phyloP scores from a whole-genome alignment of 1,140 invertebrate genomes.

The Propsilocerus akamusi region DNA sequence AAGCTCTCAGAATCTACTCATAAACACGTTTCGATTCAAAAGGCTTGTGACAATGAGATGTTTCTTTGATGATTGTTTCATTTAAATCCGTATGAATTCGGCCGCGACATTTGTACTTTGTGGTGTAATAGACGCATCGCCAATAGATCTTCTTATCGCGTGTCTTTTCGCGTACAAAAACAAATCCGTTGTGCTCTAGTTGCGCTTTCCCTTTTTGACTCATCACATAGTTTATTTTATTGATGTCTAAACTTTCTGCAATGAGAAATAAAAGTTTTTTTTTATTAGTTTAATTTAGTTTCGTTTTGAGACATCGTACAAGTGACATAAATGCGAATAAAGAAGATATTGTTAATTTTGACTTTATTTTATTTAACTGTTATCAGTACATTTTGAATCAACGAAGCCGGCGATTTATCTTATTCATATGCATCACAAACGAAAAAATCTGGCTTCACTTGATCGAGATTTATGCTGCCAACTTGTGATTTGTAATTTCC shows the following conservation, averaged over 20 bases:
- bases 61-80: conserved; percentile 13
- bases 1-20: background rate
- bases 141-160: conserved; percentile 12
- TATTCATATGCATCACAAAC: background rate
- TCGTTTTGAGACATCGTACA: background rate
- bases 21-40: background rate
- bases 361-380: no score
- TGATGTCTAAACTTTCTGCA: background rate
- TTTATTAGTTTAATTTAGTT: background rate
- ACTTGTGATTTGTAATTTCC: conserved; percentile 16
- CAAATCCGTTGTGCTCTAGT: conserved; percentile 12
- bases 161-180: conserved; percentile 18
- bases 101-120: conserved; percentile 15
- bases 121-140: conserved; percentile 20
- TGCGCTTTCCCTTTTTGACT: conserved; percentile 19
- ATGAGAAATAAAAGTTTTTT: background rate
- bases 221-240: conserved; percentile 11
- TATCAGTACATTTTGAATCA: no score
- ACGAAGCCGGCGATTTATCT: no score
- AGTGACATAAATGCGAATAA: no score
- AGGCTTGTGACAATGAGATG: conserved; percentile 15
- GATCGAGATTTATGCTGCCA: background rate
- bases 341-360: no score
- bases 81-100: conserved; percentile 14
- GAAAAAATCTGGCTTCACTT: background rate